Conservation (phyloP, 2,888 invertebrate species). For the Ormyrus thymus region DNA sequence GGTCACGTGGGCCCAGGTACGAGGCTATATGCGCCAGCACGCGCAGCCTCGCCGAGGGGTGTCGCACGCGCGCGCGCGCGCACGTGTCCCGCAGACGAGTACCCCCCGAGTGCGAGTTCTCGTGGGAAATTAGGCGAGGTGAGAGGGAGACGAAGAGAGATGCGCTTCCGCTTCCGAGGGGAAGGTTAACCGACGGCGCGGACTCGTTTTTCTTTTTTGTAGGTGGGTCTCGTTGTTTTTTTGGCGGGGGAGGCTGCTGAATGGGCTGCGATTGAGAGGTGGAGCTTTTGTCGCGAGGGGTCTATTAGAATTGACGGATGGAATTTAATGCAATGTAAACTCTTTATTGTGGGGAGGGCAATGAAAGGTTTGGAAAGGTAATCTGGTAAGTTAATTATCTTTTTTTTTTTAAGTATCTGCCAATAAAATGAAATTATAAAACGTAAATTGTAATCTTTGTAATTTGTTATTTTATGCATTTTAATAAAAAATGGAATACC, state of each 20-base stretch:
- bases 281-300: background rate
- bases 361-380: too few species aligned
- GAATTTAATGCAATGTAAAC: background rate
- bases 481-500: too few species aligned
- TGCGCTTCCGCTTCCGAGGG: conserved; percentile 51
- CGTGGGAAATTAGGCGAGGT: conserved; percentile 68
- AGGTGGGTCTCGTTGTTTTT: conserved; percentile 8
- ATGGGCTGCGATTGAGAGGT: background rate
- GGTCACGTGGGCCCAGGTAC: conserved; percentile 32
- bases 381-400: too few species aligned
- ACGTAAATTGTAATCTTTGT: too few species aligned
- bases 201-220: background rate
- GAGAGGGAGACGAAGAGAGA: background rate
- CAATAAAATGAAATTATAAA: too few species aligned
- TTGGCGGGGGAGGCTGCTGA: background rate
- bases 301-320: background rate
- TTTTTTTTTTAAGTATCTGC: too few species aligned
- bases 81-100: conserved; percentile 50
- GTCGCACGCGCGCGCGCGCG: background rate
- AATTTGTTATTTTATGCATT: too few species aligned
- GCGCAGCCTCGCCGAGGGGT: conserved; percentile 2
- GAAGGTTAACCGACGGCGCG: background rate
- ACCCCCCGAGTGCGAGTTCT: conserved; percentile 60
- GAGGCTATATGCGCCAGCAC: conserved; percentile 21
- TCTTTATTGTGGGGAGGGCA: background rate